phyloP scores from a whole-genome alignment of 2,113 vertebrate genomes.

The Serinus canaria region DNA sequence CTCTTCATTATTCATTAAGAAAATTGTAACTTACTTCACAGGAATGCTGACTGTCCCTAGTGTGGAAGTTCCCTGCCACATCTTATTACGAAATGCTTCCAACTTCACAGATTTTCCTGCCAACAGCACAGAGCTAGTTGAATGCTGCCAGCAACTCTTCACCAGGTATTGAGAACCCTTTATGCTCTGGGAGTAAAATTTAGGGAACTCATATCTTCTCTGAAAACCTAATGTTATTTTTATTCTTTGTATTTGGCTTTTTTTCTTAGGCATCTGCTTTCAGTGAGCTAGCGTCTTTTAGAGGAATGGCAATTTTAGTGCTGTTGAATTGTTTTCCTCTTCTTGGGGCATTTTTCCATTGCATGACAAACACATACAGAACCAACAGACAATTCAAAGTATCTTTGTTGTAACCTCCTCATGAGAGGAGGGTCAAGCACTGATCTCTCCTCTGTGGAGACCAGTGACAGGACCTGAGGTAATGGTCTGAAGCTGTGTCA shows the following conservation, averaged over 20 bases:
- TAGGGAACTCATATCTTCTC: background rate
- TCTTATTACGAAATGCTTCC: slow-evolving; percentile 66
- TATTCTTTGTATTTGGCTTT: background rate
- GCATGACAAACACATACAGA: background rate
- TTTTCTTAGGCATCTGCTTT: background rate
- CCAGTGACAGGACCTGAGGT: background rate
- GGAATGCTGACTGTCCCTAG: slow-evolving; percentile 75
- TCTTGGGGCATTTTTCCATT: background rate
- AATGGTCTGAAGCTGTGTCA: background rate
- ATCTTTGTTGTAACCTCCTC: background rate
- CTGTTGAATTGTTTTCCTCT: background rate
- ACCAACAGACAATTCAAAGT: background rate
- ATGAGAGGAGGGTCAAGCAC: background rate
- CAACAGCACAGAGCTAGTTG: slow-evolving; percentile 62
- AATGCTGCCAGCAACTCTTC: slow-evolving; percentile 80
- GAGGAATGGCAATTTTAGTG: background rate
- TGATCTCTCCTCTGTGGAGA: background rate
- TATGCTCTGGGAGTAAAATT: background rate
- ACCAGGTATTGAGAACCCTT: slow-evolving; percentile 67
- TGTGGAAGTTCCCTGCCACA: slow-evolving; percentile 65
- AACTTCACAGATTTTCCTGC: slow-evolving; percentile 46
- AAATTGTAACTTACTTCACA: slow-evolving; percentile 55
- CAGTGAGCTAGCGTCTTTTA: background rate
- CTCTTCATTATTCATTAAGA: background rate
- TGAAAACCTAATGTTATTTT: background rate